phyloP scores from a whole-genome alignment of 2,113 vertebrate species.

The Tetraodon nigroviridis region DNA sequence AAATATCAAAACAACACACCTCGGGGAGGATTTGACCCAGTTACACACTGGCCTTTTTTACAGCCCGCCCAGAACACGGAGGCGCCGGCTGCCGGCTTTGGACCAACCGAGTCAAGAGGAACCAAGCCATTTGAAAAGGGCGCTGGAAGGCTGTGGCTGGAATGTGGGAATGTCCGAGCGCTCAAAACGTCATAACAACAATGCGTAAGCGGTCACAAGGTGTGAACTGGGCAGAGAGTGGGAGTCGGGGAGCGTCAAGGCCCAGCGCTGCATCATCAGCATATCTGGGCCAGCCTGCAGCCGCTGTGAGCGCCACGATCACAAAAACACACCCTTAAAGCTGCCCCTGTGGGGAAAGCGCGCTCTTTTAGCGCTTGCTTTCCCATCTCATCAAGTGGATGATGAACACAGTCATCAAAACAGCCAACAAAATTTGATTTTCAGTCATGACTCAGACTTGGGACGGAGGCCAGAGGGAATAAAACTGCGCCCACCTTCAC shows the following conservation, averaged over 20 bases:
- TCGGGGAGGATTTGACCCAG: constrained; percentile 43
- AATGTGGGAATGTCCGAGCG: no score
- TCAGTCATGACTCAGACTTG: not conserved
- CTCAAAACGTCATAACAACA: no score
- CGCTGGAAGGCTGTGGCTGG: no score
- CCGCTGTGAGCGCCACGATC: constrained; percentile 53
- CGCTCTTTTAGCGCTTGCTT: not conserved
- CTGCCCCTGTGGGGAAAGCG: constrained; percentile 28
- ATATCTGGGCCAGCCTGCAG: constrained; percentile 46
- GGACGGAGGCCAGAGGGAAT: not conserved
- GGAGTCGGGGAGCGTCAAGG: constrained; percentile 25
- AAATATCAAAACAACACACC: constrained; percentile 50
- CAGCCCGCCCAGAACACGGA: not conserved
- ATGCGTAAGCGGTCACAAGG: not conserved
- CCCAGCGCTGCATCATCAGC: constrained; percentile 25
- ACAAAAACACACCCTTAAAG: constrained; percentile 39
- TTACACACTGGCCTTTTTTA: constrained; percentile 14
- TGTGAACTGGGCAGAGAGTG: constrained; percentile 8
- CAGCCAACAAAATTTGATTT: not conserved
- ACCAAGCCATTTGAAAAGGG: no score
- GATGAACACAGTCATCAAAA: constrained; percentile 19
- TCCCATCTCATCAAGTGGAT: constrained; percentile 18
- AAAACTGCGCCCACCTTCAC: constrained; percentile 3
- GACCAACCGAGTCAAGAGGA: no score
- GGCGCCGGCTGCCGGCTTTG: no score